phyloP scores from a whole-genome alignment of 2,888 invertebrate genomes.

The Tanypteryx hageni region DNA sequence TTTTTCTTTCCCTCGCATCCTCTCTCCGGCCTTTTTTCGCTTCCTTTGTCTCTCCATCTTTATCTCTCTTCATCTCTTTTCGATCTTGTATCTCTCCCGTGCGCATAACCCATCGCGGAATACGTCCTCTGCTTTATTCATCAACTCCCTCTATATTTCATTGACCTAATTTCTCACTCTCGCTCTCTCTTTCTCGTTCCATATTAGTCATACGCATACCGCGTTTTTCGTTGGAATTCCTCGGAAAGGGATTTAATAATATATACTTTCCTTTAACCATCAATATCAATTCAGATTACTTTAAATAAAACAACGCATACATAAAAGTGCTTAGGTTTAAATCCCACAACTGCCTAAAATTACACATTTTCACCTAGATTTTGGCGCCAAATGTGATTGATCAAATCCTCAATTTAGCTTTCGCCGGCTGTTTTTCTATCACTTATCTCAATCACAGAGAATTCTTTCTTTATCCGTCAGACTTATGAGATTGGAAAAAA shows the following conservation, averaged over 20 bases:
- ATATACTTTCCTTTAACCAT: background rate
- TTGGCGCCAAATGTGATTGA: too few relatives aligned
- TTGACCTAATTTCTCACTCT: slow-evolving; percentile 9
- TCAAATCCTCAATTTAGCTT: too few relatives aligned
- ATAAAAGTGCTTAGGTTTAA: too few relatives aligned
- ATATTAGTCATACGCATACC: background rate
- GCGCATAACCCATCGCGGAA: background rate
- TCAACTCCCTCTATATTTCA: background rate
- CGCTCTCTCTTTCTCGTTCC: background rate
- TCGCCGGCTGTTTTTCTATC: too few relatives aligned
- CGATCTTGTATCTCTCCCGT: background rate
- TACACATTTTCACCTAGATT: too few relatives aligned
- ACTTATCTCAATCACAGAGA: too few relatives aligned
- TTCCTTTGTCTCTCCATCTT: background rate
- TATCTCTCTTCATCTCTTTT: background rate
- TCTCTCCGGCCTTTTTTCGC: background rate
- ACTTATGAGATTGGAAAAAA: too few relatives aligned
- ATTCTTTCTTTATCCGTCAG: too few relatives aligned
- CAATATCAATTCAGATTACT: background rate
- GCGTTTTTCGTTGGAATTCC: background rate
- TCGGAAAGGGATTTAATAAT: background rate
- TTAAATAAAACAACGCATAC: too few relatives aligned
- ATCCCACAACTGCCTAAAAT: too few relatives aligned
- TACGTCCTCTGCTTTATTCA: background rate
- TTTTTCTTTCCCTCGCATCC: too few relatives aligned